Conservation (phyloP, 1,140 invertebrate species). For the Meloidogyne floridensis region DNA sequence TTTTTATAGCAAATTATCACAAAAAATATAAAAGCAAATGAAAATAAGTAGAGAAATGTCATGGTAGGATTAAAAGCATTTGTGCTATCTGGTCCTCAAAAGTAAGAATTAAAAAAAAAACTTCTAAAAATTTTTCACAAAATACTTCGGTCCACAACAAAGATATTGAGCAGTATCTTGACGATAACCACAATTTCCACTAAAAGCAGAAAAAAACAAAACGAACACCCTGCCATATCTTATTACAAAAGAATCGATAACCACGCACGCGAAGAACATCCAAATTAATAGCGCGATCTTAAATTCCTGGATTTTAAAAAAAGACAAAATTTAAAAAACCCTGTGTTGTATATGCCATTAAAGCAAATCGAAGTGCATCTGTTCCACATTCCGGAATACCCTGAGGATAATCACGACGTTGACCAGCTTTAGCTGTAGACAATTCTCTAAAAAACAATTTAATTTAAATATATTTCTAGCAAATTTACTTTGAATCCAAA, state of each 20-base stretch:
- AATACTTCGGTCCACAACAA: slow-evolving; percentile 75
- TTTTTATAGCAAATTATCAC: slow-evolving; percentile 41
- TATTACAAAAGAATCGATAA: slow-evolving; percentile 98
- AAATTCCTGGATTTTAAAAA: slow-evolving; percentile 69
- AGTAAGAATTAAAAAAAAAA: background rate
- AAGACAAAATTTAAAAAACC: too few species aligned
- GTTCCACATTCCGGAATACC: slow-evolving; percentile 99
- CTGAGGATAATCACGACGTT: slow-evolving; percentile 90
- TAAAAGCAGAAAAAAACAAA: slow-evolving; percentile 77
- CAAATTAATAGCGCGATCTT: slow-evolving; percentile 89
- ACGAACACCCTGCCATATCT: slow-evolving; percentile 96
- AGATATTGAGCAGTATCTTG: slow-evolving; percentile 75
- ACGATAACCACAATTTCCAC: slow-evolving; percentile 94
- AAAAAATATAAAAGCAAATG: slow-evolving; percentile 45
- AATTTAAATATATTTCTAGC: slow-evolving; percentile 65
- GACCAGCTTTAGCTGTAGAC: slow-evolving; percentile 71
- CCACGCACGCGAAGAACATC: slow-evolving; percentile 95
- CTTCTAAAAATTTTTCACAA: background rate
- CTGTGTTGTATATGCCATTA: slow-evolving; percentile 82
- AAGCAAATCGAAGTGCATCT: slow-evolving; percentile 91
- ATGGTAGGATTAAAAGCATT: slow-evolving; percentile 51
- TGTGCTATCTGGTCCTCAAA: slow-evolving; percentile 73
- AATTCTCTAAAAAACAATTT: slow-evolving; percentile 49
- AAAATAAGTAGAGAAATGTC: slow-evolving; percentile 42
- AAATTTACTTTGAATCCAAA: slow-evolving; percentile 84